phyloP scores from a whole-genome alignment of 1,140 invertebrate species.

The Trialeurodes vaporariorum region DNA sequence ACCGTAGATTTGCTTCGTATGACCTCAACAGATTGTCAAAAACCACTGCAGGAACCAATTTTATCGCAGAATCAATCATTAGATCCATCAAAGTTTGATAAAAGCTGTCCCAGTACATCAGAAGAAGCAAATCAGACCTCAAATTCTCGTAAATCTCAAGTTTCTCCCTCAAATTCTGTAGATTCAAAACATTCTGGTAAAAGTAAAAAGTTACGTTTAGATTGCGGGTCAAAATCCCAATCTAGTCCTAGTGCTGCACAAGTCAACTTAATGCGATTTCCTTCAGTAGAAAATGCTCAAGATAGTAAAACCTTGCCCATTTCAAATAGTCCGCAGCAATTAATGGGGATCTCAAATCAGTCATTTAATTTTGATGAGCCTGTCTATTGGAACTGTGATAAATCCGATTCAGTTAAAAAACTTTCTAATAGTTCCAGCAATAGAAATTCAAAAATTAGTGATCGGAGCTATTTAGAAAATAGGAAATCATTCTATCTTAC shows the following conservation, averaged over 20 bases:
- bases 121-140: too few relatives aligned
- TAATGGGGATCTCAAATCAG: too few relatives aligned
- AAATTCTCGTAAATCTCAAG: too few relatives aligned
- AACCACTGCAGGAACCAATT: constrained; percentile 6
- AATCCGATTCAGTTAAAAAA: not conserved
- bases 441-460: not conserved
- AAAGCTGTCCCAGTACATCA: too few relatives aligned
- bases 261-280: not conserved
- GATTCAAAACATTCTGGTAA: not conserved
- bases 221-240: too few relatives aligned
- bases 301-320: not conserved
- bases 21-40: constrained; percentile 24
- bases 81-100: too few relatives aligned
- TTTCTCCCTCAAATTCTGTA: too few relatives aligned
- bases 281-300: not conserved
- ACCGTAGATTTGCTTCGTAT: constrained; percentile 24
- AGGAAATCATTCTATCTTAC: not conserved
- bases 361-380: too few relatives aligned
- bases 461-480: not conserved
- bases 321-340: too few relatives aligned
- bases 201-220: not conserved
- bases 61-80: not conserved
- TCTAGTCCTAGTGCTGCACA: not conserved
- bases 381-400: not conserved
- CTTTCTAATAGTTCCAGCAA: not conserved